These are phyloP conservation scores for Drosophila greeni DNA, from an alignment of 2,888 invertebrate genomes.

Conservation along the genomic window DNA sequence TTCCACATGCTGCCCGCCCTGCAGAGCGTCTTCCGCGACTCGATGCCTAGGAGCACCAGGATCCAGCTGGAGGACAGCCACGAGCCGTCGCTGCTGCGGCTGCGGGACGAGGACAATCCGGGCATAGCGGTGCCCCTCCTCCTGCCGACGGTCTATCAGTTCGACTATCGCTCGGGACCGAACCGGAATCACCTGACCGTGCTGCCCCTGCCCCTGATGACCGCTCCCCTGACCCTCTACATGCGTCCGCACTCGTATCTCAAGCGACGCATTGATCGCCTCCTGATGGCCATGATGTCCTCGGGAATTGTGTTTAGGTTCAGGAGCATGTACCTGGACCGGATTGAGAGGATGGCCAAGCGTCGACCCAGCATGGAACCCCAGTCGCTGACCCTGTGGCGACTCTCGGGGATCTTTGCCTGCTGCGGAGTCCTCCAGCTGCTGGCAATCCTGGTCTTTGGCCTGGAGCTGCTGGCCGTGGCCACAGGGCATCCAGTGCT, in stretches of 20 bases:
- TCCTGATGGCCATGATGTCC: slow-evolving; percentile 66
- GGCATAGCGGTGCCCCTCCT: slow-evolving; percentile 46
- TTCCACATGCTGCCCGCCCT: slow-evolving; percentile 57
- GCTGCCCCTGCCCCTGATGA: slow-evolving; percentile 58
- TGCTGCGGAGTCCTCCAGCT: slow-evolving; percentile 49
- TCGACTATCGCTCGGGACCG: slow-evolving; percentile 54
- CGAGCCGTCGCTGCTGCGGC: neutral
- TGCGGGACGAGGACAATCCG: slow-evolving; percentile 45
- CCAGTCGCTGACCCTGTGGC: slow-evolving; percentile 51
- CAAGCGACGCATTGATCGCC: slow-evolving; percentile 47
- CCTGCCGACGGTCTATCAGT: slow-evolving; percentile 47
- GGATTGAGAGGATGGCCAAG: slow-evolving; percentile 26
- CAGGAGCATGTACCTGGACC: slow-evolving; percentile 59
- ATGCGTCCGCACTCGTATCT: slow-evolving; percentile 72
- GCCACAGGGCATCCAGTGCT: slow-evolving; percentile 25
- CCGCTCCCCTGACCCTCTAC: slow-evolving; percentile 68
- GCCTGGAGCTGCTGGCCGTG: slow-evolving; percentile 53
- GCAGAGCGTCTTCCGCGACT: slow-evolving; percentile 32
- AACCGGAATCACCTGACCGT: slow-evolving; percentile 29
- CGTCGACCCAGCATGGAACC: slow-evolving; percentile 47
- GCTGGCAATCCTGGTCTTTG: slow-evolving; percentile 59
- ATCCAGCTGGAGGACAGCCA: slow-evolving; percentile 2
- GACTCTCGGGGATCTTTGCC: slow-evolving; percentile 65
- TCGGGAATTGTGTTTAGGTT: slow-evolving; percentile 62
- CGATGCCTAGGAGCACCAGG: slow-evolving; percentile 19